These are phyloP conservation scores for Thalassoma bifasciatum DNA, from an alignment of 2,113 vertebrate species.

Conservation along the genomic window DNA sequence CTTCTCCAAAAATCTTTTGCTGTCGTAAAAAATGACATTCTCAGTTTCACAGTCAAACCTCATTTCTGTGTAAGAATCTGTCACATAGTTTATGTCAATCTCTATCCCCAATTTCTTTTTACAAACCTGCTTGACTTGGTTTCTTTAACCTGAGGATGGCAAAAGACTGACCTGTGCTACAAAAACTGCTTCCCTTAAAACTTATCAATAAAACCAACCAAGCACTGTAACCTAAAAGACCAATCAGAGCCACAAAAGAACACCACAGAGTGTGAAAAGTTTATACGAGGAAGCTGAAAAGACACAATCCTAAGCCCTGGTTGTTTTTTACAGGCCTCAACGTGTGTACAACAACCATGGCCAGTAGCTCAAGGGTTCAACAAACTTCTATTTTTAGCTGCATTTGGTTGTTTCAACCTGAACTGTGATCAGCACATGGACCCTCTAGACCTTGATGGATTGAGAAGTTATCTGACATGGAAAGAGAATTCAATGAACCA, in stretches of 20 bases:
- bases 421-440: constrained; percentile 18
- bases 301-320: background rate
- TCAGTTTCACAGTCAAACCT: background rate
- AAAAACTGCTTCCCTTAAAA: constrained; percentile 22
- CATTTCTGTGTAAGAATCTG: background rate
- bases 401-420: background rate
- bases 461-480: constrained; percentile 15
- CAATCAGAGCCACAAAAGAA: background rate
- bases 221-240: constrained; percentile 18
- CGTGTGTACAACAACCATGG: background rate
- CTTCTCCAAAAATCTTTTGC: background rate
- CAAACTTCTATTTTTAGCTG: constrained; percentile 19
- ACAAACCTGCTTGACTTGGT: background rate
- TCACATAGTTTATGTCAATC: background rate
- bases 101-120: background rate
- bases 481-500: background rate
- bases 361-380: constrained; percentile 6
- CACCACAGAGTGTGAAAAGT: background rate
- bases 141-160: background rate
- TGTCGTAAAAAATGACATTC: background rate
- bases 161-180: constrained; percentile 11
- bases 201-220: constrained; percentile 4
- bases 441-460: constrained; percentile 24
- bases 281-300: constrained; percentile 7
- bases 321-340: constrained; percentile 23